Evolutionary conservation across 2,888 invertebrate genomes (phyloP), one percentile per base, ranked within the genome.

Genomic region (Chrysomela aeneicollis): DNA sequence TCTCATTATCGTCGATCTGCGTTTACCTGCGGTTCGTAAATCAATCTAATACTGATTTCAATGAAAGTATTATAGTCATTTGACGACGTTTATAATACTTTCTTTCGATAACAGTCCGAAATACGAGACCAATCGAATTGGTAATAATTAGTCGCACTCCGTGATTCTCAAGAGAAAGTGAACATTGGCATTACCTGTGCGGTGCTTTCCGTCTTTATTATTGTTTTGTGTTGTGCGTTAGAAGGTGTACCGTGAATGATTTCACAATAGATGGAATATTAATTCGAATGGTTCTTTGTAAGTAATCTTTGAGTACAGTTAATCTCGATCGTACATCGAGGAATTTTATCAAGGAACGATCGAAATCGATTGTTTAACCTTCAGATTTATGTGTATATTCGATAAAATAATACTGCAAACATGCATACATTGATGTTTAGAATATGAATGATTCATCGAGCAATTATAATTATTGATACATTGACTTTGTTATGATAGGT

Each of bases 141-240:
- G 22, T n/a, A n/a, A 21, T 47, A 53, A 66, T 66, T 66, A 63
- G 66, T 66, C 54, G 30, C 66, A 63, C 42, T 52, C 35, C 15
- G 61, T 66, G 63, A 63, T 59, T 66, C 61, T 58, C 53, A 9
- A 47, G 63, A 46, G 63, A 66, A 66, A 66, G 66, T 66, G 9
- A 22, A 18, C 50, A 53, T 54, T 35, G 32, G 50, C n/a, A n/a
- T n/a, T 55, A 47, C 17, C 18, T 9, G 47, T 47, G 35, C 35
- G 2, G 2, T 8, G 12, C 3, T 42, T 42, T 42, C 4, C 42
- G n/a, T 15, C 15, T 54, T 61, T 50, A 61, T 51, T 54, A 15
- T 61, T 42, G 32, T 54, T n/a, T 35, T 18, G 22, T 30, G 52
- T 47, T 55, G 49, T 26, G 4, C 21, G 9, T 12, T 21, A 18